These are phyloP conservation scores for Lycaena phlaeas DNA, from an alignment of 2,888 invertebrate species.

Conservation along the genomic window DNA sequence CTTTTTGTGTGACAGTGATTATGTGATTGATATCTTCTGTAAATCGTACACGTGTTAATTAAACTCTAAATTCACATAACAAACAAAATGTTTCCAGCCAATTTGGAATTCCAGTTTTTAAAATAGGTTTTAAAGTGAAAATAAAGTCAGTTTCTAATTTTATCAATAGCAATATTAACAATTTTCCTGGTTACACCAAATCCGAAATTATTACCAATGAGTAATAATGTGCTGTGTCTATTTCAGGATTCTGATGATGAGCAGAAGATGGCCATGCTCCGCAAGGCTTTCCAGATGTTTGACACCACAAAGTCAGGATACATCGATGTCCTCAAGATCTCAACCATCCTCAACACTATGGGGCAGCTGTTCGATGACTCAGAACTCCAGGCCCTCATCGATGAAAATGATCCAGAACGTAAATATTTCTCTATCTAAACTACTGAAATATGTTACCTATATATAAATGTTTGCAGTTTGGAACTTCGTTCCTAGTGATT, in stretches of 20 bases:
- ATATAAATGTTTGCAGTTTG: too few relatives aligned
- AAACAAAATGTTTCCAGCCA: too few relatives aligned
- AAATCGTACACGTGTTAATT: not conserved
- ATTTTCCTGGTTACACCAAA: too few relatives aligned
- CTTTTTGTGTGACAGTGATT: too few relatives aligned
- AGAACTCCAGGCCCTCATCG: conserved; percentile 90
- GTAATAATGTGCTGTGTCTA: too few relatives aligned
- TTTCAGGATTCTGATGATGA: conserved; percentile 77
- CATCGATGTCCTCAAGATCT: conserved; percentile 92
- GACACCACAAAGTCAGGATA: conserved; percentile 94
- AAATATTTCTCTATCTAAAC: conserved; percentile 16
- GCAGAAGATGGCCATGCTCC: conserved; percentile 90
- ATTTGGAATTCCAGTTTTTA: too few relatives aligned
- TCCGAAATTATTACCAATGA: not conserved
- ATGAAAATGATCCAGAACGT: conserved; percentile 93
- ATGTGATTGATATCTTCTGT: conserved; percentile 22
- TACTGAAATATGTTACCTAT: too few relatives aligned
- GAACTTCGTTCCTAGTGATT: too few relatives aligned
- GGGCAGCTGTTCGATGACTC: conserved; percentile 95
- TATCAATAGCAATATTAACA: too few relatives aligned
- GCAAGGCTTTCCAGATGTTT: conserved; percentile 97
- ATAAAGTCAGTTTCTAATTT: too few relatives aligned
- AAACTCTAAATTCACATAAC: conserved; percentile 1
- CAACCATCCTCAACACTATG: conserved; percentile 94
- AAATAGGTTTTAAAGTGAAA: too few relatives aligned